Evolutionary conservation across 2,888 invertebrate species (phyloP).

Genomic region (Frankliniella intonsa): DNA sequence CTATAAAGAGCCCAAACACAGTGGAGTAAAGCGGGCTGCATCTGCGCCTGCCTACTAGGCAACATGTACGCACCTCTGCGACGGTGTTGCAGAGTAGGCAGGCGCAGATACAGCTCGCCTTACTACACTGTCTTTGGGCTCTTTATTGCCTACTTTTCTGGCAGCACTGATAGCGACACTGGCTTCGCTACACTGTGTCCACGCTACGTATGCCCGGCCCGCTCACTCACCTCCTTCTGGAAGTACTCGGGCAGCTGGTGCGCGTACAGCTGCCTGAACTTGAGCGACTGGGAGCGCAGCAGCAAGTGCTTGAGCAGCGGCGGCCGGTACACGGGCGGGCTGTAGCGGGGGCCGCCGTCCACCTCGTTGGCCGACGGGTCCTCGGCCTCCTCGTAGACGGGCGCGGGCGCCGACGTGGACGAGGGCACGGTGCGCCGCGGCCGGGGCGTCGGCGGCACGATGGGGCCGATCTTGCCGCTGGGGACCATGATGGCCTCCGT

Average conservation of each 20-base stretch:
- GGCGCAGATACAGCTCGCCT: no score
- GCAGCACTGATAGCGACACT: no score
- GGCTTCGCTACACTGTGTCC: no score
- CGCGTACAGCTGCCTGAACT: slow-evolving; percentile 17
- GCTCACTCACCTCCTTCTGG: slow-evolving; percentile 4
- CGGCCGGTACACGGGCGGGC: slow-evolving; percentile 2
- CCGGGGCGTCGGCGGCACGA: slow-evolving; percentile 17
- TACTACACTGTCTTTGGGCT: no score
- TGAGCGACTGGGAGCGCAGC: slow-evolving; percentile 8
- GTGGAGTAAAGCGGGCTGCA: no score
- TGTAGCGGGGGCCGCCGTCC: slow-evolving; percentile 8
- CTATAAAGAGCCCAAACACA: no score
- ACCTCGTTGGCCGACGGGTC: slow-evolving; percentile 23
- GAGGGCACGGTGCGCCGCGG: slow-evolving; percentile 15
- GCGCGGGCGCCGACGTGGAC: slow-evolving; percentile 14
- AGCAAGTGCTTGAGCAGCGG: slow-evolving; percentile 16
- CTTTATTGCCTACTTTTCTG: no score
- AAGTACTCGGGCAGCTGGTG: slow-evolving; percentile 9
- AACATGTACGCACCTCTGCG: no score
- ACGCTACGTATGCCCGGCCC: no score
- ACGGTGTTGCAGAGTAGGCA: no score
- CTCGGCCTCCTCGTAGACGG: slow-evolving; percentile 15
- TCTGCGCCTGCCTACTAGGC: no score
- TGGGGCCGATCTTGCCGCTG: slow-evolving; percentile 13
- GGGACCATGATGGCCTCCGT: slow-evolving; percentile 12